Conservation (phyloP, 2,888 invertebrate species). For the Xestia sexstrigata region DNA sequence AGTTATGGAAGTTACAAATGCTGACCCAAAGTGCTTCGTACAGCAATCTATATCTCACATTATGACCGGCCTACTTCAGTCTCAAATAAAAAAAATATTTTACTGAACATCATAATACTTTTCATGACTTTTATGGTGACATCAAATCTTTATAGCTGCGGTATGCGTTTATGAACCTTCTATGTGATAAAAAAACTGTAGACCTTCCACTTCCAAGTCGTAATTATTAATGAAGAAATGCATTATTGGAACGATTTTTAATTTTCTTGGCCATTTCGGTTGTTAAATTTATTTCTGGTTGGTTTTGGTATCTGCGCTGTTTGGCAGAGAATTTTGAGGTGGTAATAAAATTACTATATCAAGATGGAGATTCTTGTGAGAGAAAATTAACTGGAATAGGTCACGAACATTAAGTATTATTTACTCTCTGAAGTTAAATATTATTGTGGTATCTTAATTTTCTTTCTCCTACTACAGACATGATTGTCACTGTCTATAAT, state of each 20-base stretch:
- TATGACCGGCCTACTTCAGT: slow-evolving; percentile 60
- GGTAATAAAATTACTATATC: slow-evolving; percentile 26
- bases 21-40: slow-evolving; percentile 55
- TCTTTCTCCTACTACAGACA: no score
- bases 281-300: slow-evolving; percentile 52
- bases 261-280: slow-evolving; percentile 45
- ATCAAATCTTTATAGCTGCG: slow-evolving; percentile 71
- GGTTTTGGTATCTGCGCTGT: slow-evolving; percentile 12
- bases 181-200: slow-evolving; percentile 63
- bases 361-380: slow-evolving; percentile 7
- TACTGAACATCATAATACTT: slow-evolving; percentile 68
- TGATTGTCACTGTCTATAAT: no score
- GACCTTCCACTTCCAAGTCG: slow-evolving; percentile 45
- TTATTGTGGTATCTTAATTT: not conserved
- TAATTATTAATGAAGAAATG: slow-evolving; percentile 67
- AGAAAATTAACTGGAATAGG: not conserved
- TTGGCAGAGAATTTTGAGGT: slow-evolving; percentile 12
- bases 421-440: not conserved
- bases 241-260: slow-evolving; percentile 61
- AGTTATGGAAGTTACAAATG: slow-evolving; percentile 49
- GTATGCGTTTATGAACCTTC: slow-evolving; percentile 69
- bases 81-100: slow-evolving; percentile 68
- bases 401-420: not conserved
- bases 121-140: slow-evolving; percentile 68
- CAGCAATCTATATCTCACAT: slow-evolving; percentile 57